A percentile compares a stretch with the other conserved stretches of the same genome.
Conservation (phyloP, 1,140 invertebrate species). For the Riptortus pedestris region DNA sequence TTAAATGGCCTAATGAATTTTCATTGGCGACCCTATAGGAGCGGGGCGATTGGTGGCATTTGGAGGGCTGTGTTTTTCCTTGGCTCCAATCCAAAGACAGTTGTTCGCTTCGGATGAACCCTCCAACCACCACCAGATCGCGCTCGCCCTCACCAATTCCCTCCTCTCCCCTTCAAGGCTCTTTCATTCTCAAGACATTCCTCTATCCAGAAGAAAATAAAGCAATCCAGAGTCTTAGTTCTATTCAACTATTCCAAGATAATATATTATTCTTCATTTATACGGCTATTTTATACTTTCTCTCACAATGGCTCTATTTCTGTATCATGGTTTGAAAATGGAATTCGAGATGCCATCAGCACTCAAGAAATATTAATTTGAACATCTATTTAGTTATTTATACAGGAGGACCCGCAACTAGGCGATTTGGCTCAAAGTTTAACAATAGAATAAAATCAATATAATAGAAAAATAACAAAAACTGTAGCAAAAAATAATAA, state of each 20-base stretch:
- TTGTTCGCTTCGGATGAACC: not conserved
- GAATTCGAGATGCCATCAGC: too few species aligned
- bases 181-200: not conserved
- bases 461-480: too few species aligned
- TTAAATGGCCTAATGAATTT: conserved; percentile 6
- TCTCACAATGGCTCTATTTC: too few species aligned
- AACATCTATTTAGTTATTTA: too few species aligned
- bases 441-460: too few species aligned
- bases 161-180: not conserved
- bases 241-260: not conserved
- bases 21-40: not conserved
- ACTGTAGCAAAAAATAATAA: too few species aligned
- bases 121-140: not conserved
- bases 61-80: not conserved
- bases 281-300: not conserved
- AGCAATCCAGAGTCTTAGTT: not conserved
- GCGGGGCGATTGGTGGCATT: not conserved
- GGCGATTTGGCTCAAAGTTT: too few species aligned
- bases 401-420: too few species aligned
- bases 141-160: too few species aligned
- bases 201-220: not conserved
- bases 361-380: too few species aligned
- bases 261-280: not conserved
- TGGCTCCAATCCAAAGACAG: not conserved
- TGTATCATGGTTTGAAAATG: too few species aligned